Evolutionary conservation across 2,113 vertebrate genomes (phyloP).

Genomic region (Apeltes quadracus): DNA sequence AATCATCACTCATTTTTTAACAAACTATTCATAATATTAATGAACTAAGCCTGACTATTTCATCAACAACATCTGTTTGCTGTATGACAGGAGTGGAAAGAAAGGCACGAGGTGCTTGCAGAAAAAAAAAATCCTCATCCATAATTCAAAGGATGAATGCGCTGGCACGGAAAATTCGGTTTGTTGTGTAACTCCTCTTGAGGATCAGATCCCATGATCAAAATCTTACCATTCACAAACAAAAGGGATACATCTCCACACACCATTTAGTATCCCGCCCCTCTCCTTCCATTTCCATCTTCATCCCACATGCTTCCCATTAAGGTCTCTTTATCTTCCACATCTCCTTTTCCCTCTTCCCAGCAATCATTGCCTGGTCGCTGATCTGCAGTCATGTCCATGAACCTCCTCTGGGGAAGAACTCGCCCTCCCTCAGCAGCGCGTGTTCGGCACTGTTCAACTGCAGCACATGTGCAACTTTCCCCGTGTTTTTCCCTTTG

Average conservation of each 20-base stretch:
- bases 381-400: neutral
- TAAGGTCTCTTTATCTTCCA: neutral
- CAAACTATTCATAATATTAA: neutral
- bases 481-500: constrained; percentile 32
- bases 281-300: neutral
- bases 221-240: neutral
- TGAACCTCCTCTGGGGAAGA: constrained; percentile 17
- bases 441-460: neutral
- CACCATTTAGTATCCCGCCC: neutral
- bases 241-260: neutral
- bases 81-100: neutral
- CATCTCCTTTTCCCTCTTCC: neutral
- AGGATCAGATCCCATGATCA: neutral
- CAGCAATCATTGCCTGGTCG: constrained; percentile 16
- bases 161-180: neutral
- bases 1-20: neutral
- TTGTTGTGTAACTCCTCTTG: neutral
- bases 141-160: neutral
- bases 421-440: neutral
- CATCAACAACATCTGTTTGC: neutral
- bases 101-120: neutral
- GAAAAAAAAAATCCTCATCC: neutral
- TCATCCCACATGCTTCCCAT: constrained; percentile 22
- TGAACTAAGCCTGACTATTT: neutral
- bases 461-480: constrained; percentile 17